A percentile compares a stretch with the other conserved stretches of the same genome.
Evolutionary conservation across 2,888 invertebrate species (phyloP).

Genomic region (Trileptium ribeirensis): DNA sequence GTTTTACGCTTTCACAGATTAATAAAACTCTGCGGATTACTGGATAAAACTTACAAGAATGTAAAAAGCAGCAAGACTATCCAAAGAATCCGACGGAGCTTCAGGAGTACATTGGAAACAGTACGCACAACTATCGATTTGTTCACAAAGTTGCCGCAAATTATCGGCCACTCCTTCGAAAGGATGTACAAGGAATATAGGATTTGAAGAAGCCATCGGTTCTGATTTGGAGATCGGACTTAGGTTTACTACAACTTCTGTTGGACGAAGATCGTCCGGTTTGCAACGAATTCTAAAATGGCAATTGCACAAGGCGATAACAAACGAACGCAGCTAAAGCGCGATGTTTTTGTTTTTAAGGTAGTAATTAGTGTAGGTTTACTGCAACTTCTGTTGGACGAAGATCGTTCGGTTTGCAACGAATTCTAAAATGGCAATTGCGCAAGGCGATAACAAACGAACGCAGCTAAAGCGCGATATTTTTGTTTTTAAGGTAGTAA

Average conservation of each 20-base stretch:
- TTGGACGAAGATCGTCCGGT: slow-evolving; percentile 67
- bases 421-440: too few relatives aligned
- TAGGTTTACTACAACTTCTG: slow-evolving; percentile 64
- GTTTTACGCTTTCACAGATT: too few relatives aligned
- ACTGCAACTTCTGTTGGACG: too few relatives aligned
- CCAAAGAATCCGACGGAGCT: slow-evolving; percentile 47
- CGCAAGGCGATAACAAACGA: too few relatives aligned
- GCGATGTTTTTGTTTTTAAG: too few relatives aligned
- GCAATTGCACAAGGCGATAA: not conserved
- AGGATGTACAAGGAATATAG: slow-evolving; percentile 64
- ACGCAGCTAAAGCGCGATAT: too few relatives aligned
- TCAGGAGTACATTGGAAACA: slow-evolving; percentile 49
- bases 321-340: too few relatives aligned
- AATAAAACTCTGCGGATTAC: too few relatives aligned
- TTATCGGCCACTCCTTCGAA: slow-evolving; percentile 67
- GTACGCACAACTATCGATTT: slow-evolving; percentile 45
- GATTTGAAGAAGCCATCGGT: slow-evolving; percentile 40
- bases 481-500: too few relatives aligned
- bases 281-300: slow-evolving; percentile 43
- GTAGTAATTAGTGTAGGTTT: too few relatives aligned
- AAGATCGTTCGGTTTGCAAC: too few relatives aligned
- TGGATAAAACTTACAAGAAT: slow-evolving; percentile 43
- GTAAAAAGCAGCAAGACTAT: slow-evolving; percentile 46
- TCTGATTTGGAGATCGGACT: slow-evolving; percentile 44
- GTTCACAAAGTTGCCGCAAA: slow-evolving; percentile 32